Evolutionary conservation across 2,797 vertebrate genomes (phyloP), one percentile per base, ranked within the genome.

Genomic region (Moxostoma hubbsi): DNA sequence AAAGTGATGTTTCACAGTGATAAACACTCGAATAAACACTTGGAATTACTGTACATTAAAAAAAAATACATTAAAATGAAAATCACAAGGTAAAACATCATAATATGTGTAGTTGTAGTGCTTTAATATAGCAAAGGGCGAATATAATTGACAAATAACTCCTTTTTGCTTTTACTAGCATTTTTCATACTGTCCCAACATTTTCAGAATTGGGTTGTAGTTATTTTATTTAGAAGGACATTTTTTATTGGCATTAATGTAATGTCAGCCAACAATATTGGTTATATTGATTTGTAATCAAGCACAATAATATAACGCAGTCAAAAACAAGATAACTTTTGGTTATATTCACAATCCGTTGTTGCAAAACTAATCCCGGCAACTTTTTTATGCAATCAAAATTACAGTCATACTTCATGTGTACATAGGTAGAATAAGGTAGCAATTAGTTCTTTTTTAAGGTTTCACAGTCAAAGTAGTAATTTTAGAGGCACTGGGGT

Each of bases 401-500:
- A 73, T 53, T 18, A 67, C 75, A 75, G 50, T 70, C 54, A 74
- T 58, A 75, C 49, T 83, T 62, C 63, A 64, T 76, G 75, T 61
- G 11, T 57, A 7, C 59, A 2, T 36, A 36, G 36, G 53, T 74
- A 57, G 67, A 74, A 75, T 70, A 59, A 82, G 73, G 77, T 66
- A 82, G 74, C 53, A 83, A 89, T 88, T 87, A 87, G 75, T 83
- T 86, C 82, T 85, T 80, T 81, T 79, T 81, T 81, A 80, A 67
- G 69, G 36, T 57, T 63, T 75, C 36, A 49, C 74, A 75, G 24
- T 83, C 62, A 67, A 80, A 85, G 75, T 75, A 13, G 64, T 81
- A 75, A 81, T 86, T 83, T 84, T 51, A 53, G 62, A 46, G 53
- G 12, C 36, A 76, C 73, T 77, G 77, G 63, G 81, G 78, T 81